Conservation (phyloP, 2,888 invertebrate species). For the Iphiclides podalirius region DNA sequence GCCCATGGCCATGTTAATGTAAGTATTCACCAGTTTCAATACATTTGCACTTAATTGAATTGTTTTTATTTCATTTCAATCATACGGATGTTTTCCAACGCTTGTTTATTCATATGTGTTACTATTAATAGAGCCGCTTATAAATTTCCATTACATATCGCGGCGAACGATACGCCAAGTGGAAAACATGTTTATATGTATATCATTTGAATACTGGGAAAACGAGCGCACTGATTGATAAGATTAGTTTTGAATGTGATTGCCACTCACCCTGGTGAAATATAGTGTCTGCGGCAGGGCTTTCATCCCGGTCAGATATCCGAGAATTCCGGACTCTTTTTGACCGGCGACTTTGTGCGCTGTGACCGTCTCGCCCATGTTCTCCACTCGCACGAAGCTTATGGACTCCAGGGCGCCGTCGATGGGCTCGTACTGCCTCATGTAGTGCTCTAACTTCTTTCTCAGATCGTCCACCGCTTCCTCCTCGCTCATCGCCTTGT, state of each 20-base stretch:
- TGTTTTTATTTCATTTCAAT: conserved; percentile 7
- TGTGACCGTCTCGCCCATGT: conserved; percentile 83
- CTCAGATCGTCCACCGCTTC: conserved; percentile 90
- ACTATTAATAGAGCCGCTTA: conserved; percentile 8
- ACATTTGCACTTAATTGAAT: background rate
- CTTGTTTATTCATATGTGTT: conserved; percentile 12
- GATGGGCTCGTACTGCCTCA: conserved; percentile 89
- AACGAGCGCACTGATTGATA: too few relatives aligned
- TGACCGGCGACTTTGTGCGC: conserved; percentile 88
- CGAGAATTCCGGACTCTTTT: conserved; percentile 90
- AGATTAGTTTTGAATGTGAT: too few relatives aligned
- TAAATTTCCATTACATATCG: conserved; percentile 20
- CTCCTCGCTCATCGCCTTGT: conserved; percentile 87
- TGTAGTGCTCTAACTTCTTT: conserved; percentile 91
- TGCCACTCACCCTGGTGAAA: conserved; percentile 88
- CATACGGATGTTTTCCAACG: conserved; percentile 7
- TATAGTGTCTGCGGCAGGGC: conserved; percentile 92
- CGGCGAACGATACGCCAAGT: conserved; percentile 9
- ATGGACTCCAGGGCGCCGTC: conserved; percentile 81
- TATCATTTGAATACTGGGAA: too few relatives aligned
- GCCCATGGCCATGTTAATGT: too few relatives aligned
- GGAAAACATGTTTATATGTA: conserved; percentile 40
- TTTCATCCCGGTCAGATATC: conserved; percentile 92
- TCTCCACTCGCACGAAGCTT: conserved; percentile 70
- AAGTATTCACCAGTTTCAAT: background rate